Conservation (phyloP, 2,797 vertebrate genomes). For the Crocodylus rhombifer region DNA sequence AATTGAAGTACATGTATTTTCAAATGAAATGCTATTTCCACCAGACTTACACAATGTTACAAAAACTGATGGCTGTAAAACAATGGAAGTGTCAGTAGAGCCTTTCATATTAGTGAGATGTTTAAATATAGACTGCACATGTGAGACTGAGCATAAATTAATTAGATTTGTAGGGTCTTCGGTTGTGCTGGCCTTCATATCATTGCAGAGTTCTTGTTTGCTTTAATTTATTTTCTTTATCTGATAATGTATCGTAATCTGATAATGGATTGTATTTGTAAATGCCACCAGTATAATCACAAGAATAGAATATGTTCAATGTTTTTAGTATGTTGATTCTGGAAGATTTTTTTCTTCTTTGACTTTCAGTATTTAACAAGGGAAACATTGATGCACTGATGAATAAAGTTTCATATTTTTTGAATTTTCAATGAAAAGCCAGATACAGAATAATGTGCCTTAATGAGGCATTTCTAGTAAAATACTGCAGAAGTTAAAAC, state of each 20-base stretch:
- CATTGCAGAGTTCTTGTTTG: constrained; percentile 41
- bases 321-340: background rate
- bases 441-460: constrained; percentile 79
- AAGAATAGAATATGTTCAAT: constrained; percentile 39
- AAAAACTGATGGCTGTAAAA: constrained; percentile 21
- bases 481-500: constrained; percentile 76
- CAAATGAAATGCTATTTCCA: constrained; percentile 44
- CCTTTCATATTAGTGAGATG: constrained; percentile 51
- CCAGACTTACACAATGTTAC: constrained; percentile 4
- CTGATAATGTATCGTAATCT: constrained; percentile 23
- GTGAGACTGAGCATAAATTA: constrained; percentile 38
- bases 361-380: constrained; percentile 69
- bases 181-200: constrained; percentile 26
- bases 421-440: constrained; percentile 80
- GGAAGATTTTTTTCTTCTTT: constrained; percentile 49
- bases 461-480: constrained; percentile 82
- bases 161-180: constrained; percentile 40
- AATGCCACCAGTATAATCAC: constrained; percentile 76
- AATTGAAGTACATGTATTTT: constrained; percentile 39
- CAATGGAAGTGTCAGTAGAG: background rate
- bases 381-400: constrained; percentile 69
- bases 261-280: constrained; percentile 66
- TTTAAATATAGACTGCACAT: constrained; percentile 58
- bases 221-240: constrained; percentile 66
- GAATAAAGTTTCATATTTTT: constrained; percentile 73